These are phyloP conservation scores for Palythoa heliodiscus DNA, from an alignment of 92 coral and sea anemone genomes.

Conservation along the genomic window DNA sequence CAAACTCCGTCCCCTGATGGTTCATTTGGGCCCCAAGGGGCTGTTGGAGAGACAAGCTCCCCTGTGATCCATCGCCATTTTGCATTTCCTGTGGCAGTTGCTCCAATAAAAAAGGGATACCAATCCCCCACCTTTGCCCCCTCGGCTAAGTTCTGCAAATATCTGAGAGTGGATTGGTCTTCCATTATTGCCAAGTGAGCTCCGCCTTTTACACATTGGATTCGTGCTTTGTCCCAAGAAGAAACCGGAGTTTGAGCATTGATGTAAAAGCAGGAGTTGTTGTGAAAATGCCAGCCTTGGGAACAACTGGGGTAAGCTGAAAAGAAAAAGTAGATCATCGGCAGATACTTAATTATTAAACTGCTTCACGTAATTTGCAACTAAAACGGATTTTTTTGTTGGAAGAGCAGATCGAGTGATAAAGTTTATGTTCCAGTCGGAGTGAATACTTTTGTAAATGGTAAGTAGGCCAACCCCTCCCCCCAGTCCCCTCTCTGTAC, in stretches of 20 bases:
- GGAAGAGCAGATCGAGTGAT: too few relatives aligned
- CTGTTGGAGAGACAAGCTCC: background rate
- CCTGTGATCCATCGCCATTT: conserved; percentile 24
- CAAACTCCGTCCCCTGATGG: conserved; percentile 71
- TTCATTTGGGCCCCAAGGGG: conserved; percentile 61
- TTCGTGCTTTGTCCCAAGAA: conserved; percentile 9
- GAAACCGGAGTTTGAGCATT: background rate
- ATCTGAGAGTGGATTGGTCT: background rate
- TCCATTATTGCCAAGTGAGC: conserved; percentile 1
- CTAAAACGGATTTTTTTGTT: too few relatives aligned
- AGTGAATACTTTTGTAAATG: too few relatives aligned
- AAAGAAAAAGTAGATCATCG: background rate
- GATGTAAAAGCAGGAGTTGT: conserved; percentile 26
- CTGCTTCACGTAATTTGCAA: too few relatives aligned
- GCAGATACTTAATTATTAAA: too few relatives aligned
- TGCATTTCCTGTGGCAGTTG: background rate
- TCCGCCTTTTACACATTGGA: background rate
- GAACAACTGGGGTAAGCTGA: conserved; percentile 21
- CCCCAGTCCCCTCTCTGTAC: too few relatives aligned
- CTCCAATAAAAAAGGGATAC: conserved; percentile 7
- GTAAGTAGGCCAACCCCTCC: too few relatives aligned
- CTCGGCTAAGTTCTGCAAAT: conserved; percentile 10
- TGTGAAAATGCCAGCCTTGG: conserved; percentile 16
- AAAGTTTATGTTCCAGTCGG: too few relatives aligned
- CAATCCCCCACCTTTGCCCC: background rate